A percentile compares a stretch with the other conserved stretches of the same genome.
phyloP scores from a whole-genome alignment of 1,140 invertebrate genomes.

The Atta texana region DNA sequence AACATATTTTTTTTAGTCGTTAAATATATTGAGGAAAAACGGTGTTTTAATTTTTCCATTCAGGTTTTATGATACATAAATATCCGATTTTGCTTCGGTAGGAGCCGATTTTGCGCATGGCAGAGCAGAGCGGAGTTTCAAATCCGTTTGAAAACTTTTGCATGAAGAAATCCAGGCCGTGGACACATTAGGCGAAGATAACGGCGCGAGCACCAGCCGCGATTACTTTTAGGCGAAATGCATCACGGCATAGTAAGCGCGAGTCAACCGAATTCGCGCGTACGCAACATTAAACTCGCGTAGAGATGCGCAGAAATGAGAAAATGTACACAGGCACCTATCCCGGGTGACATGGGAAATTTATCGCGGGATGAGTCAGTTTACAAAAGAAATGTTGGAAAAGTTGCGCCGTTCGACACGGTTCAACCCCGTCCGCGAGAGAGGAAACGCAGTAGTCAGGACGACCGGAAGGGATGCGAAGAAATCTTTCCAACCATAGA shows the following conservation, averaged over 20 bases:
- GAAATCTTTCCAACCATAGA: constrained; percentile 61
- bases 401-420: constrained; percentile 29
- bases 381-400: constrained; percentile 39
- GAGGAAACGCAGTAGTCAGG: constrained; percentile 5
- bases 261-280: constrained; percentile 14
- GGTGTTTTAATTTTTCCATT: constrained; percentile 2
- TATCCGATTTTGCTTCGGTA: not conserved
- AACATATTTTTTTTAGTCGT: not conserved
- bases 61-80: not conserved
- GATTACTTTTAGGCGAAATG: constrained; percentile 39
- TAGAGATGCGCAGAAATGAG: not conserved
- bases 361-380: constrained; percentile 33
- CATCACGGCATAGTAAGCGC: constrained; percentile 37
- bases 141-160: constrained; percentile 41
- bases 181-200: constrained; percentile 31
- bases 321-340: constrained; percentile 37
- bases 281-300: constrained; percentile 50
- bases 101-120: not conserved
- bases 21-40: not conserved
- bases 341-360: constrained; percentile 12
- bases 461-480: not conserved
- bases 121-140: constrained; percentile 12
- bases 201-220: not conserved
- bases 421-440: not conserved
- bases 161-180: constrained; percentile 23